A percentile compares a stretch with the other conserved stretches of the same genome.
phyloP scores from a whole-genome alignment of 2,797 vertebrate genomes.

The Mormyrops attenuatus region DNA sequence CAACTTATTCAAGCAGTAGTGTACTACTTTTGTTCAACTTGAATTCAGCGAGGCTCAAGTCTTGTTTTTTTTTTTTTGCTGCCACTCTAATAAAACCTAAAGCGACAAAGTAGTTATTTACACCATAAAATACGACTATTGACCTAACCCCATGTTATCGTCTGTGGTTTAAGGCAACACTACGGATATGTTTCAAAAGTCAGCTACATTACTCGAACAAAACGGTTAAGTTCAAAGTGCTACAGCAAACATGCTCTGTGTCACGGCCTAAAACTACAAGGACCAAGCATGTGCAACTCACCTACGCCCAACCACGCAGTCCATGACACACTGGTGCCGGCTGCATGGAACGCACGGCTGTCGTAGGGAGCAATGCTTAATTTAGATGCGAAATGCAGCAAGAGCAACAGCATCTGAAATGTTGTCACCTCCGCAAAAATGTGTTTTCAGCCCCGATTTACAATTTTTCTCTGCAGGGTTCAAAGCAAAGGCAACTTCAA shows the following conservation, averaged over 20 bases:
- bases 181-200: constrained; percentile 39
- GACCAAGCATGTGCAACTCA: not conserved
- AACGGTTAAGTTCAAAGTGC: constrained; percentile 31
- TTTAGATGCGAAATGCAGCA: not conserved
- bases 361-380: not conserved
- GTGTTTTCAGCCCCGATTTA: not conserved
- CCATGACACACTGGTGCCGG: not conserved
- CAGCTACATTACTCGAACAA: constrained; percentile 51
- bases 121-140: constrained; percentile 46
- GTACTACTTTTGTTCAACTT: constrained; percentile 34
- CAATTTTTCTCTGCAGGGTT: not conserved
- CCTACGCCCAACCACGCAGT: not conserved
- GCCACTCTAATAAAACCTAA: constrained; percentile 46
- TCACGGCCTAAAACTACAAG: constrained; percentile 14
- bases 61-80: constrained; percentile 22
- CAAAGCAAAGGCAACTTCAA: not conserved
- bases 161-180: constrained; percentile 58
- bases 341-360: not conserved
- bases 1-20: not conserved
- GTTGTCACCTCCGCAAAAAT: constrained; percentile 16
- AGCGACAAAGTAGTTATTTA: constrained; percentile 47
- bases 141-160: constrained; percentile 39
- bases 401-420: not conserved
- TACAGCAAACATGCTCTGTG: constrained; percentile 31
- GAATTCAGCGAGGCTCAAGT: constrained; percentile 42